Conservation (phyloP, 1,140 invertebrate species). For the Oryctes rhinoceros region DNA sequence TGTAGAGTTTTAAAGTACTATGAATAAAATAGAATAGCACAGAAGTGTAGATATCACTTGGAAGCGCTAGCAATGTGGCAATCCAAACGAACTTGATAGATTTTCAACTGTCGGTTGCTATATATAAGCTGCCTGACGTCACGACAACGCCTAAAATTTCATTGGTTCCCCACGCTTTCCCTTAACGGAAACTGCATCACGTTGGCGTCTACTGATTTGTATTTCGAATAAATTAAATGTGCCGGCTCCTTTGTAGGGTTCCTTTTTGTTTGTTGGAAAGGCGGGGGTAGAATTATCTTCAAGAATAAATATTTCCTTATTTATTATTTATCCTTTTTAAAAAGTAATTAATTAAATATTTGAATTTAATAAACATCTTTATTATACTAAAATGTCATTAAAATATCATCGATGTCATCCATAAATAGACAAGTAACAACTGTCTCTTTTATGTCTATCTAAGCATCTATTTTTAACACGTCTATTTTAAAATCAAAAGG, state of each 20-base stretch:
- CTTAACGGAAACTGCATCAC: not conserved
- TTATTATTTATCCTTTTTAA: conserved; percentile 2
- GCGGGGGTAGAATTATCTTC: not conserved
- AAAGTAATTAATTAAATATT: not conserved
- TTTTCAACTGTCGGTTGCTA: conserved; percentile 37
- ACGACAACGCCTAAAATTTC: conserved; percentile 37
- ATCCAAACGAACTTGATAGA: conserved; percentile 37
- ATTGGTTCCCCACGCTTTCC: conserved; percentile 29
- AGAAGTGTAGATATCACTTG: conserved; percentile 23
- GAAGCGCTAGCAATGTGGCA: conserved; percentile 34
- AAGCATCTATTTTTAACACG: not conserved
- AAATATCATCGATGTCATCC: not conserved
- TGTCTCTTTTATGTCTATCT: not conserved
- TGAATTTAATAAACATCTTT: too few relatives aligned
- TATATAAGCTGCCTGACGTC: conserved; percentile 31
- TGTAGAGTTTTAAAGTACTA: conserved; percentile 13
- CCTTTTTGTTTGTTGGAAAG: not conserved
- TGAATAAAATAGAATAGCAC: conserved; percentile 5
- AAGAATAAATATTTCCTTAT: not conserved
- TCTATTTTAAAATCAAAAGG: not conserved
- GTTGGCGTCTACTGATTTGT: conserved; percentile 27
- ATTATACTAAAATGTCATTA: not conserved
- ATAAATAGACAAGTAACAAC: not conserved
- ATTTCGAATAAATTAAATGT: not conserved
- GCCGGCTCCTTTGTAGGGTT: not conserved